A percentile compares a stretch with the other conserved stretches of the same genome.
Conservation (phyloP, 2,797 vertebrate genomes). For the Hypotaenidia okinawae region DNA sequence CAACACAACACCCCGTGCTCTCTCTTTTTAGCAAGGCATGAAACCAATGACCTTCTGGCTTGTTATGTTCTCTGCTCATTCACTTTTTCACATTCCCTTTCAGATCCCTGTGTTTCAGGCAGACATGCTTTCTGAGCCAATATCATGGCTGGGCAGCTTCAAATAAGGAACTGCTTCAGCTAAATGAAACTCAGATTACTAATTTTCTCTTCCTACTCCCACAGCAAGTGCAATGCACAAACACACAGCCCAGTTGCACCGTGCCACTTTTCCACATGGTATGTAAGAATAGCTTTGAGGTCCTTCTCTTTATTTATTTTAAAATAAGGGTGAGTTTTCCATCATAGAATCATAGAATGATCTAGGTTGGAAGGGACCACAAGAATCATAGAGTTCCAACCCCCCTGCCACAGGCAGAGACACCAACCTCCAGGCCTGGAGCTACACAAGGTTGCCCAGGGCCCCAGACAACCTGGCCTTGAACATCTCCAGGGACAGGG, state of each 20-base stretch:
- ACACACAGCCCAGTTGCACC: not conserved
- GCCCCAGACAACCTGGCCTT: no score
- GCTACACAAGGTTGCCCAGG: no score
- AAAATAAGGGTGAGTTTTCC: not conserved
- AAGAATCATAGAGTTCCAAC: no score
- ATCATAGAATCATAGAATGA: not conserved
- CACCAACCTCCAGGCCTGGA: no score
- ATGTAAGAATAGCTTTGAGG: not conserved
- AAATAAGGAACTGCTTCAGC: not conserved
- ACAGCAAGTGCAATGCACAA: not conserved
- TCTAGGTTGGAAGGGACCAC: no score
- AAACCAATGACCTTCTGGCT: not conserved
- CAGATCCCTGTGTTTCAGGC: not conserved
- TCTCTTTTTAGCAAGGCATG: not conserved
- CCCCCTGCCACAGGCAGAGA: no score
- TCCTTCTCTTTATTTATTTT: not conserved
- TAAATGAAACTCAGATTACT: not conserved
- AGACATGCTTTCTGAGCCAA: not conserved
- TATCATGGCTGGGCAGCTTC: not conserved
- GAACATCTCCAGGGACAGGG: no score
- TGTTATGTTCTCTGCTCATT: not conserved
- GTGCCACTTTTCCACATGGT: not conserved
- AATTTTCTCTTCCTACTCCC: not conserved
- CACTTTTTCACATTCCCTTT: not conserved
- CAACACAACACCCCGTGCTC: not conserved